Base-by-base conservation (phyloP, 1,140 invertebrate species). In the Nephila pilipes region DNA sequence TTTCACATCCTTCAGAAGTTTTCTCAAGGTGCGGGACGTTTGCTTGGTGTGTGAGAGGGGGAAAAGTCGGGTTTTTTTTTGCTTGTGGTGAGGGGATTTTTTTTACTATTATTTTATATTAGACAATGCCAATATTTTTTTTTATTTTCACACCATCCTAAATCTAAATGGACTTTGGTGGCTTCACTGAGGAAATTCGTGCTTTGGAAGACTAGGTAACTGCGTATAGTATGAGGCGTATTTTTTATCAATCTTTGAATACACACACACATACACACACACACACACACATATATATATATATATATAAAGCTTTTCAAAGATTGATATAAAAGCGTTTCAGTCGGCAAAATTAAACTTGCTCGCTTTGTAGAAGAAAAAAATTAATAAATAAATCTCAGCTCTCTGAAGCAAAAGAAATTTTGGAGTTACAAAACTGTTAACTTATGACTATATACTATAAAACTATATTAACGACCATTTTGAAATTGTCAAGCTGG, bases 11-110 rank as follows among this genome's bases (percentile, higher is more conserved):
- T 65, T 69, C 69, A 46, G 38, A 32, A 63, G 83, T 93, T 92
- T 93, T 93, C 91, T 93, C 91, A 93, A 60, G 85, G 29, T 38
- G 46, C 29, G 58, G 85, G 60, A 65, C 32, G 14, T 57, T 32
- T 57, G 54, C 55, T 29, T 60, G 54, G 55, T 18, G 83, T 32
- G 22, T 32, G 85, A 29, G 57, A 79, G 46, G 20, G 14, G 46
- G 55, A 92, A 60, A 75, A 18, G n/a, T 38, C 1, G 22, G n/a
- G 20, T 32, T 58, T 58, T 93, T 92, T 92, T 93, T 93, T 8
- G 46, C 46, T 65, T 75, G 46, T 63, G 57, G 57, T 85, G 58
- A 29, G 69, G 69, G 55, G 69, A 80, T 32, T 65, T 89, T 90
- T 88, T 88, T 79, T 75, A 57, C 32, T 69, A 69, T 90, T 55